Conservation (phyloP, 2,113 vertebrate species). For the Plecotus auritus region DNA sequence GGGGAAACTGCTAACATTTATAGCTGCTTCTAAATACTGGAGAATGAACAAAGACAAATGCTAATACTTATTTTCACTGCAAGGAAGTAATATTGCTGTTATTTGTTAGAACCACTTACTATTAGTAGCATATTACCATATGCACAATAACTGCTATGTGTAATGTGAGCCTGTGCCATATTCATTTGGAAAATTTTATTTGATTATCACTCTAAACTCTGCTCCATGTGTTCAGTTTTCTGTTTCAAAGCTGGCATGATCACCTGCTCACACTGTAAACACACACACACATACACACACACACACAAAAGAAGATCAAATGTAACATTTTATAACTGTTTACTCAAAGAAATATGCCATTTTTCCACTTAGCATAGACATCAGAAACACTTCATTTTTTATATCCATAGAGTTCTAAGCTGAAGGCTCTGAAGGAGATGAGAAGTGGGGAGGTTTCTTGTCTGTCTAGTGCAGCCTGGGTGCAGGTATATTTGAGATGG, state of each 20-base stretch:
- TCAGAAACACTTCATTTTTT: background rate
- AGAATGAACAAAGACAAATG: background rate
- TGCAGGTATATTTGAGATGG: background rate
- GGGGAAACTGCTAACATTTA: background rate
- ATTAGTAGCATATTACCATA: background rate
- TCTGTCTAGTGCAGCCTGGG: background rate
- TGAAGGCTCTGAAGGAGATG: background rate
- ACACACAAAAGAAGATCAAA: background rate
- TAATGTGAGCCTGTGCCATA: background rate
- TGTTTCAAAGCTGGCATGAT: background rate
- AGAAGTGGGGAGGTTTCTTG: background rate
- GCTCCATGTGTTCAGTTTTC: background rate
- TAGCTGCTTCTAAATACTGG: background rate
- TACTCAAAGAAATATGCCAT: background rate
- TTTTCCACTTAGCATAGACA: background rate
- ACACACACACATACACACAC: background rate
- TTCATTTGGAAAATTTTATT: conserved; percentile 36
- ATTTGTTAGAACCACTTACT: background rate
- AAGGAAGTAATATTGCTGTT: background rate
- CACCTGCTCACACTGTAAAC: background rate
- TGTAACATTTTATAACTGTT: conserved; percentile 30
- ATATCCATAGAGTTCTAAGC: background rate
- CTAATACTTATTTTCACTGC: background rate
- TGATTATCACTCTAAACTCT: background rate
- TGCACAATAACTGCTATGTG: background rate